These are phyloP conservation scores for Lepus timidus DNA, from an alignment of 2,113 vertebrate genomes.

Conservation along the genomic window DNA sequence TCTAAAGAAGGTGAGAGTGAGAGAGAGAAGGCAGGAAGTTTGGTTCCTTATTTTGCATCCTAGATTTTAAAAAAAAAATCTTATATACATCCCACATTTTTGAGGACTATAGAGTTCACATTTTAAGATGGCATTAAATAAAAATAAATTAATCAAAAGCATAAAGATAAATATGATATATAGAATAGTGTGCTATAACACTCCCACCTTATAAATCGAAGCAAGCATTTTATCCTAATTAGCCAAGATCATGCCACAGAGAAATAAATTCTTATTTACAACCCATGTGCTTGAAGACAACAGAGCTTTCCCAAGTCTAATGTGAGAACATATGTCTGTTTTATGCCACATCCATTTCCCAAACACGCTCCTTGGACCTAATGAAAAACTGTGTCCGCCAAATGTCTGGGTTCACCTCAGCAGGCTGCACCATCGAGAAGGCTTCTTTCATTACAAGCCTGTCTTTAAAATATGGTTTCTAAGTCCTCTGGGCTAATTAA, in stretches of 20 bases:
- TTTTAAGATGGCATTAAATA: neutral
- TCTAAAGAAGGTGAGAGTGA: neutral
- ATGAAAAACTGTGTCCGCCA: conserved; percentile 39
- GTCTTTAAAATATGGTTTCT: conserved; percentile 80
- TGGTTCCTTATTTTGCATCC: neutral
- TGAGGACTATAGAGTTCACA: neutral
- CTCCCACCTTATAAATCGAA: neutral
- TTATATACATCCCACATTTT: neutral
- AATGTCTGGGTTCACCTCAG: conserved; percentile 49
- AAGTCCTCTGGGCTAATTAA: conserved; percentile 80
- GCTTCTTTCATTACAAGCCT: conserved; percentile 63
- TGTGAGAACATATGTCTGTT: neutral
- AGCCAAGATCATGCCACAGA: neutral
- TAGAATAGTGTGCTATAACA: neutral
- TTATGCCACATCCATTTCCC: conserved; percentile 52
- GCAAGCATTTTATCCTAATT: conserved; percentile 21
- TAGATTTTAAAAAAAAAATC: conserved; percentile 19
- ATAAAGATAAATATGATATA: conserved; percentile 1
- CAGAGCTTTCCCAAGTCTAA: neutral
- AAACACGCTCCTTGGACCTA: conserved; percentile 41
- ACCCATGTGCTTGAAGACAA: conserved; percentile 8
- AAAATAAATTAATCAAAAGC: conserved; percentile 35
- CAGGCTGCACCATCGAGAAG: conserved; percentile 57
- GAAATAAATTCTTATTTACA: conserved; percentile 44
- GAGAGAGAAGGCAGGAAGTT: neutral